Conservation (phyloP, 2,888 invertebrate species). For the Hemicrepidius hirtus region DNA sequence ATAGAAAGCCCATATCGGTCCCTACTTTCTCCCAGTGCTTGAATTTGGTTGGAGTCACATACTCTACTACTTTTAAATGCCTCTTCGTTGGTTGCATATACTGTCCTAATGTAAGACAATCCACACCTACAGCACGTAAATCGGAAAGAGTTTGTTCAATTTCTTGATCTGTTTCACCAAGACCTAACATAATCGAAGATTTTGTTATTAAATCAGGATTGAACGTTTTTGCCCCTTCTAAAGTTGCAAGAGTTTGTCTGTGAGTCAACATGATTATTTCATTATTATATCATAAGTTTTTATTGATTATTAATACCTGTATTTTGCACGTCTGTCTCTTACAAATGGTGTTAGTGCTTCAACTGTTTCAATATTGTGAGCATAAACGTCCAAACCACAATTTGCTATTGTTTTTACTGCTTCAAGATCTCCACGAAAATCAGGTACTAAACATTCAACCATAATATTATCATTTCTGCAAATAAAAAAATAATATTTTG, state of each 20-base stretch:
- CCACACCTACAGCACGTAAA: slow-evolving; percentile 87
- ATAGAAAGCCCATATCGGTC: slow-evolving; percentile 91
- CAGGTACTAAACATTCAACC: slow-evolving; percentile 97
- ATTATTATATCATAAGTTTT: neutral
- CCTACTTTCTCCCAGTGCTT: slow-evolving; percentile 90
- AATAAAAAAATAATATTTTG: slow-evolving; percentile 5
- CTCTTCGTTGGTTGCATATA: slow-evolving; percentile 99
- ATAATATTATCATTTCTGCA: slow-evolving; percentile 87
- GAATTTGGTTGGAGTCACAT: slow-evolving; percentile 96
- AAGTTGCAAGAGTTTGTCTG: slow-evolving; percentile 89
- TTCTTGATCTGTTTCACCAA: slow-evolving; percentile 93
- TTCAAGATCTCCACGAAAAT: slow-evolving; percentile 89
- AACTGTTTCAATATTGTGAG: slow-evolving; percentile 99
- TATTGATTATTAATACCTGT: slow-evolving; percentile 71
- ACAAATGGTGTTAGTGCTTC: slow-evolving; percentile 93
- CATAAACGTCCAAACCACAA: slow-evolving; percentile 95
- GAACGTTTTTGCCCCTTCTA: slow-evolving; percentile 86
- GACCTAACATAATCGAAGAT: slow-evolving; percentile 98
- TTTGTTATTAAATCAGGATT: slow-evolving; percentile 94
- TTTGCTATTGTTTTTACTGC: slow-evolving; percentile 84
- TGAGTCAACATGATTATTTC: slow-evolving; percentile 43
- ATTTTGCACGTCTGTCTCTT: slow-evolving; percentile 94
- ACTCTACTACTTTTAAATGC: slow-evolving; percentile 95
- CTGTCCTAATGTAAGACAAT: slow-evolving; percentile 97
- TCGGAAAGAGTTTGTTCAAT: slow-evolving; percentile 91